Base-by-base conservation (phyloP, 2,797 vertebrate species). In the Cuculus canorus region DNA sequence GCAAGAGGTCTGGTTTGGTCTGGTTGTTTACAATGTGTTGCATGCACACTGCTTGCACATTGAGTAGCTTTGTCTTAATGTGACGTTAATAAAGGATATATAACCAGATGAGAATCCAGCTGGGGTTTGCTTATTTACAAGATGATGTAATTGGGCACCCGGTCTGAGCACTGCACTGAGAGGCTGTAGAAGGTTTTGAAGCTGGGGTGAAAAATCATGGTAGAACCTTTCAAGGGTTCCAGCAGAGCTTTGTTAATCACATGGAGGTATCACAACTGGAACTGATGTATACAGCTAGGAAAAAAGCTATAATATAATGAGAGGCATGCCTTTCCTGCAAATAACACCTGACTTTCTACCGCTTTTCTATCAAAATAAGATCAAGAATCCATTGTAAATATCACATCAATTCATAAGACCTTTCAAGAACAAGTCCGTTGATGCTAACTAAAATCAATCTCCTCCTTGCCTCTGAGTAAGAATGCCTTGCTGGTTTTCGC, bases 401-500 rank as follows among this genome's bases (percentile, higher is more conserved):
- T n/a, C 32, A 7, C 3, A 86, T 13, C 21, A 76, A 39, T 16
- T 2, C 17, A 59, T 17, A 52, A 56, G 32, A 28, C 47, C 11
- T 41, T 48, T 19, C 61, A 70, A 37, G 21, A 23, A 9, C 28
- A 71, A 52, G 25, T 25, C 72, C 41, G 6, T 64, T 35, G 53
- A 15, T 13, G 18, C 23, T 47, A 39, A 81, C 18, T 69, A 54
- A 75, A 72, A 61, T 54, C 41, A 41, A 0, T 28, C 65, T 50
- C 1, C 1, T 13, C 4, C 43, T 70, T 41, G n/a, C 21, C n/a
- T 71, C 13, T 54, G 13, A 43, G 64, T 16, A 45, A 59, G 17
- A 78, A 27, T 0, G 3, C 0, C 0, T 19, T 17, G 15, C 17
- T 4, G 7, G n/a, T 39, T 59, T 93, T 32, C 94, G 25, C 23